Base-by-base conservation (phyloP, 2,113 vertebrate genomes). In the Phainopepla nitens region DNA sequence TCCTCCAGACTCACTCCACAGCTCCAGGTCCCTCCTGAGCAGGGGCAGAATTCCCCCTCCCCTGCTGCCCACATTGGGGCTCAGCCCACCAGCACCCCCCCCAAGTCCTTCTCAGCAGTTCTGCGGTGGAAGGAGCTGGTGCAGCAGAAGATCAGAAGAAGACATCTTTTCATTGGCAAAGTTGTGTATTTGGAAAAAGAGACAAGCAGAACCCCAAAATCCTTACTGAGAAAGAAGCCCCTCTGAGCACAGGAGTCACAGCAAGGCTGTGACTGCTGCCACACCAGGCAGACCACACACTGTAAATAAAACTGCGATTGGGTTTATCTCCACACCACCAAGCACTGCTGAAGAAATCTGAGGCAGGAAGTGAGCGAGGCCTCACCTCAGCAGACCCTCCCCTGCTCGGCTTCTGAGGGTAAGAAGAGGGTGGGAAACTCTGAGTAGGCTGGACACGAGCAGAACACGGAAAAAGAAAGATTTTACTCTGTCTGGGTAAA, bases 381-480 rank as follows among this genome's bases (percentile, higher is more conserved):
- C 0, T 28, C 49, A 36, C 14, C 39, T 64, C 61, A 72, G 57
- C 57, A 82, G 16, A 71, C 7, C 42, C 29, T 64, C 33, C 28
- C 17, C 20, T 7, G 5, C 39, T 39, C 28, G 28, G 82, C 49
- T 71, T 78, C 20, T 9, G 17, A 41, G 23, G 23, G 29, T 2
- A 47, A 29, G 2, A 9, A 64, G 14, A n/a, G 25, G 9, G 10
- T n/a, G 12, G n/a, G 25, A 64, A 76, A 45, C 58, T 60, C 57
- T 22, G 11, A 78, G 15, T 1, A 60, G 28, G 29, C 23, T 69
- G 9, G 31, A 73, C 62, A 12, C 0, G 0, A 8, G 1, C 15
- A 15, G 14, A 4, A 15, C 8, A 11, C 1, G 2, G 41, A 14
- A 56, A 31, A 78, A 60, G 0, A 51, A 50, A 56, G 13, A 51